A percentile compares a stretch with the other conserved stretches of the same genome.
Conservation (phyloP, 2,113 vertebrate species). For the Pluvianellus socialis region DNA sequence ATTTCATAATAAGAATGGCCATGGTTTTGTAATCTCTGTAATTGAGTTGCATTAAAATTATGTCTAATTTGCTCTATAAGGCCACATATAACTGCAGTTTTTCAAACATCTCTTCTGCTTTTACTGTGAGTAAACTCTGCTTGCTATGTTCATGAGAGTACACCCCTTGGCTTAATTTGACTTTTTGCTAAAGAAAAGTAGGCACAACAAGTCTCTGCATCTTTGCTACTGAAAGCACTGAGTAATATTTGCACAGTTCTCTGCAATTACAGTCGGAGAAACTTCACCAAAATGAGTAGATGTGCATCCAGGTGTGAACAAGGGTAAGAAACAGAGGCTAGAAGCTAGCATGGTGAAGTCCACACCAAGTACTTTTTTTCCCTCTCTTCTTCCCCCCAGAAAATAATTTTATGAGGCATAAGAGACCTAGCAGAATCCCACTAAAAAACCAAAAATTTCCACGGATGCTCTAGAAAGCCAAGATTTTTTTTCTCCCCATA, state of each 20-base stretch:
- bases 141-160: background rate
- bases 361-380: background rate
- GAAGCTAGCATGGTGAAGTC: background rate
- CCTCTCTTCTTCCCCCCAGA: background rate
- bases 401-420: background rate
- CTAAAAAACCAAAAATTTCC: background rate
- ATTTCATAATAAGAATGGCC: background rate
- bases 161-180: fast-evolving
- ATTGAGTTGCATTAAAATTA: background rate
- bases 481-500: background rate
- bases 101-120: background rate
- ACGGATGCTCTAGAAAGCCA: background rate
- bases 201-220: background rate
- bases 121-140: background rate
- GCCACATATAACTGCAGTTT: background rate
- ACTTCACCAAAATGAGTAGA: background rate
- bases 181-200: background rate
- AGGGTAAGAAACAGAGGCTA: background rate
- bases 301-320: background rate
- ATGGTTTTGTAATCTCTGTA: background rate
- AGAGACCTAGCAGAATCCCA: background rate
- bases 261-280: background rate
- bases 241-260: background rate
- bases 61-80: background rate
- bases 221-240: background rate